Evolutionary conservation across 2,888 invertebrate species (phyloP).

Genomic region (Pristionchus entomophagus): DNA sequence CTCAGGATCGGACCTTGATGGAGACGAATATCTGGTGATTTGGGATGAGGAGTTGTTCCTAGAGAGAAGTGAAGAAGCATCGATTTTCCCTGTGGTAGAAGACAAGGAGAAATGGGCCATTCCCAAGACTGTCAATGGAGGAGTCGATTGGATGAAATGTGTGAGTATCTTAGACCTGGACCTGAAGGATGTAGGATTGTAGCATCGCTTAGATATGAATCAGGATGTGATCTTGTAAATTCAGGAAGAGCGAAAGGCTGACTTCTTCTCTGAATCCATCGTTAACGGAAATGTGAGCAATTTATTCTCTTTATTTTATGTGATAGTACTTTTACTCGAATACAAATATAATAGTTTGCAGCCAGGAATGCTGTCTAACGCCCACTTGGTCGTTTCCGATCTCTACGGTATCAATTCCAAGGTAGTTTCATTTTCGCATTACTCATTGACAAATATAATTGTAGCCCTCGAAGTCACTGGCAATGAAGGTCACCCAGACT

Average conservation of each 20-base stretch:
- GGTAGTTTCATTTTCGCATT: constrained; percentile 48
- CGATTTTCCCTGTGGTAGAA: constrained; percentile 34
- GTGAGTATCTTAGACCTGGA: no score
- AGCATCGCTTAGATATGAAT: background rate
- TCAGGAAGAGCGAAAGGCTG: background rate
- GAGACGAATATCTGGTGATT: constrained; percentile 75
- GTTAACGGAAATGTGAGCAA: background rate
- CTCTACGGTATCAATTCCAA: constrained; percentile 66
- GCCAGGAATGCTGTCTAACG: constrained; percentile 71
- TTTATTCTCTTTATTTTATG: background rate
- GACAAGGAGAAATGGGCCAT: background rate
- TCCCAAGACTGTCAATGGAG: background rate
- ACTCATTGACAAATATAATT: background rate
- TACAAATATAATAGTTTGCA: background rate
- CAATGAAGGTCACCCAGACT: constrained; percentile 71
- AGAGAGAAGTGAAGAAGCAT: constrained; percentile 49
- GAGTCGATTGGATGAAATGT: background rate
- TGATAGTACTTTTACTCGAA: background rate
- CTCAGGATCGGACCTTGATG: constrained; percentile 74
- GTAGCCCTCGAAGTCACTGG: constrained; percentile 54
- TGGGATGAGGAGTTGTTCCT: constrained; percentile 69
- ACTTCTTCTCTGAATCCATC: background rate
- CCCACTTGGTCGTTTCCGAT: constrained; percentile 75
- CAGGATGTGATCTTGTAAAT: background rate
- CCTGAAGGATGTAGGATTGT: background rate